Evolutionary conservation across 2,797 vertebrate species (phyloP).

Genomic region (Schizopygopsis malacanthus): DNA sequence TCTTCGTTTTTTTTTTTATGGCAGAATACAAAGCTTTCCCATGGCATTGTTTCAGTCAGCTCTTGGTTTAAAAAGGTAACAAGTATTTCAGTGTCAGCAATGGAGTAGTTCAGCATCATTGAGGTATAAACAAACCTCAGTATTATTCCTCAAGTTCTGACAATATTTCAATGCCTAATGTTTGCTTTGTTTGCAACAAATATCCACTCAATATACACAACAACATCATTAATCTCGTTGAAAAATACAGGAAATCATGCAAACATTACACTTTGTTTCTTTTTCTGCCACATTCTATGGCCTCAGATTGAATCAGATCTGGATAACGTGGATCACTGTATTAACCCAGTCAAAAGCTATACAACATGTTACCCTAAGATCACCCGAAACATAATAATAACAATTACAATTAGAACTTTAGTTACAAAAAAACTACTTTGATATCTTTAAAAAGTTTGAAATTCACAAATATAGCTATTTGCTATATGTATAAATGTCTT

Average conservation of each 20-base stretch:
- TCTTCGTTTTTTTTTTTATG: not conserved
- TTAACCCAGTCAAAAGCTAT: constrained; percentile 61
- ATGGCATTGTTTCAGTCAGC: constrained; percentile 27
- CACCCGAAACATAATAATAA: constrained; percentile 64
- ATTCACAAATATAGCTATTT: constrained; percentile 82
- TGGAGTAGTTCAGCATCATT: constrained; percentile 58
- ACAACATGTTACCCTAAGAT: constrained; percentile 18
- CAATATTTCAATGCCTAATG: constrained; percentile 70
- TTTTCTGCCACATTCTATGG: constrained; percentile 74
- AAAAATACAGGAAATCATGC: constrained; percentile 85
- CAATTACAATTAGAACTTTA: constrained; percentile 76
- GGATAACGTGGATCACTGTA: constrained; percentile 70
- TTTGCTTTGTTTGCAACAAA: constrained; percentile 73
- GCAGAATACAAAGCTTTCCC: constrained; percentile 51
- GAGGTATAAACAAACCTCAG: constrained; percentile 64
- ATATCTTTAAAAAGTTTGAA: constrained; percentile 78
- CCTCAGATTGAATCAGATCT: constrained; percentile 68
- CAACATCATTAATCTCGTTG: constrained; percentile 79
- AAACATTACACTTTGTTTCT: constrained; percentile 81
- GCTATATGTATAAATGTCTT: constrained; percentile 48
- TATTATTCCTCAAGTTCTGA: constrained; percentile 67
- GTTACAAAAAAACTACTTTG: constrained; percentile 77
- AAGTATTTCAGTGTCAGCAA: constrained; percentile 52
- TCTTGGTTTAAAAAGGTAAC: constrained; percentile 19
- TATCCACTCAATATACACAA: constrained; percentile 81